These are phyloP conservation scores for Bombus pyrosoma DNA, from an alignment of 1,140 invertebrate genomes.

Conservation along the genomic window DNA sequence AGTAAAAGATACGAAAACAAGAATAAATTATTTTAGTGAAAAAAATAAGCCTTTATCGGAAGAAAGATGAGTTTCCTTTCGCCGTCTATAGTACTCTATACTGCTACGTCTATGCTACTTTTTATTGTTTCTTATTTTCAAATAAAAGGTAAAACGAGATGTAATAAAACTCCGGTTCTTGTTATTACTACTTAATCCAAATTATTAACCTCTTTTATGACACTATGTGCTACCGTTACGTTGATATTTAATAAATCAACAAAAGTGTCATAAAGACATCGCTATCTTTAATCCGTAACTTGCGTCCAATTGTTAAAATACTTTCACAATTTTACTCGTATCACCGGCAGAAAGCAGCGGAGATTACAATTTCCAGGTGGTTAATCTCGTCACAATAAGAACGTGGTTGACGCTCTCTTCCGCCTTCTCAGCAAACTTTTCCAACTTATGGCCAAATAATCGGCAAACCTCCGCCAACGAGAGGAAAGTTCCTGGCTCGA, in stretches of 20 bases:
- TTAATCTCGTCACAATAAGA: conserved; percentile 2
- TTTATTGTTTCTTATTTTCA: not conserved
- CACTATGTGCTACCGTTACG: too few species aligned
- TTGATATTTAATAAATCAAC: too few species aligned
- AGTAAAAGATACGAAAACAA: too few species aligned
- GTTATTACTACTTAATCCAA: not conserved
- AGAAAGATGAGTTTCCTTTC: not conserved
- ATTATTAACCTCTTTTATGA: not conserved
- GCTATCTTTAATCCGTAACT: not conserved
- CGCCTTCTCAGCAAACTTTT: not conserved
- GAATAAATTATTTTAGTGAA: too few species aligned
- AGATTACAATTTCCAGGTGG: not conserved
- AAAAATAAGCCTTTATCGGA: not conserved
- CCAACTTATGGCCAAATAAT: not conserved
- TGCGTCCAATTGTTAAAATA: not conserved
- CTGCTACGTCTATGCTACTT: not conserved
- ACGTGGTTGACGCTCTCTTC: too few species aligned
- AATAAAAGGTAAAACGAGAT: not conserved
- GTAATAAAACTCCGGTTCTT: not conserved
- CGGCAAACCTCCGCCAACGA: not conserved
- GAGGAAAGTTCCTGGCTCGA: not conserved
- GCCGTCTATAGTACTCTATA: not conserved
- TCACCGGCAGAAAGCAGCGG: not conserved
- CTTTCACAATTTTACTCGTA: too few species aligned
- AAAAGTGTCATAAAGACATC: too few species aligned